Conservation (phyloP, 1,140 invertebrate species). For the Homalodisca vitripennis region DNA sequence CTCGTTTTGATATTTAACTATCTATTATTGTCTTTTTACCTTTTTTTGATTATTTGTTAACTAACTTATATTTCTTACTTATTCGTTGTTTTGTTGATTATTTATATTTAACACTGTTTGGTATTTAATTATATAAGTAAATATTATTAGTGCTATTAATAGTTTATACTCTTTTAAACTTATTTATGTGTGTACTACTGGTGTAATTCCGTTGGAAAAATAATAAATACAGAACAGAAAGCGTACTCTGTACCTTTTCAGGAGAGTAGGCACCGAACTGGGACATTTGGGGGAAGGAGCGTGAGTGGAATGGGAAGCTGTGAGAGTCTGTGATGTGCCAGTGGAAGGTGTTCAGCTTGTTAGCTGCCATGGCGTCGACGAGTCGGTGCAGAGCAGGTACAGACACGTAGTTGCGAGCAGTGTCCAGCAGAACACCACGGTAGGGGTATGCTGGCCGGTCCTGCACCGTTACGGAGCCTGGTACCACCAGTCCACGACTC, state of each 20-base stretch:
- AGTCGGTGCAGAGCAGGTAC: constrained; percentile 68
- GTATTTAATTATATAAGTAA: no score
- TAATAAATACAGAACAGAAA: no score
- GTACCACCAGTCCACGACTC: constrained; percentile 58
- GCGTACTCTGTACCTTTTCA: constrained; percentile 53
- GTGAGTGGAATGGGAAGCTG: constrained; percentile 70
- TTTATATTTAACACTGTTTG: no score
- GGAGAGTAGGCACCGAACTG: constrained; percentile 67
- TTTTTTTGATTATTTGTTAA: no score
- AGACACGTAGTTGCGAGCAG: constrained; percentile 70
- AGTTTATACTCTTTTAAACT: no score
- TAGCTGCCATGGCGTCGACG: constrained; percentile 76
- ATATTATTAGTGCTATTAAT: no score
- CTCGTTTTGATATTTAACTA: no score
- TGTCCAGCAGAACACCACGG: constrained; percentile 75
- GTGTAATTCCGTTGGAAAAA: no score
- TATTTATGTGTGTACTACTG: no score
- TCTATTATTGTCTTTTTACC: no score
- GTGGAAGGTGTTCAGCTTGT: constrained; percentile 83
- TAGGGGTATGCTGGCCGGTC: constrained; percentile 74
- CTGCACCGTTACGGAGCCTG: constrained; percentile 57
- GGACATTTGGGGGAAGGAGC: constrained; percentile 64
- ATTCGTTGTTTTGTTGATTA: no score
- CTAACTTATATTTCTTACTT: no score
- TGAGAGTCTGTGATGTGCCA: constrained; percentile 91